Base-by-base conservation (phyloP, 2,113 vertebrate species). In the Zosterops hypoxanthus region DNA sequence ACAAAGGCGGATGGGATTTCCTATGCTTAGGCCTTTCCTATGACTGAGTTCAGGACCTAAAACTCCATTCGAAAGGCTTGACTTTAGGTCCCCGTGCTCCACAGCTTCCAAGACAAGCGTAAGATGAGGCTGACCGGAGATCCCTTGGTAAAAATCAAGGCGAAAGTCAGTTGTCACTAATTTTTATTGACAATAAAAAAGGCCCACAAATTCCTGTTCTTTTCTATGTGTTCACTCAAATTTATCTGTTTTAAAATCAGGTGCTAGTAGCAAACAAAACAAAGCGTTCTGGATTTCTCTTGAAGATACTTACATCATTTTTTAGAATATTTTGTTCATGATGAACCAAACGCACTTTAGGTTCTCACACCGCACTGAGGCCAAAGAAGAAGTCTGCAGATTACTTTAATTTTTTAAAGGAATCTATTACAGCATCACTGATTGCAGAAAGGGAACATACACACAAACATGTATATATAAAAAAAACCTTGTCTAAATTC, bases 131-230 rank as follows among this genome's bases (percentile, higher is more conserved):
- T 50, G 42, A 79, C 28, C 26, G 64, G 69, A 25, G 20, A 52
- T 42, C 14, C 61, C 6, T 53, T n/a, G 31, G 88, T 64, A 75
- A 93, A 94, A 94, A 82, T 82, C 39, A 71, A 55, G 2, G 8
- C 17, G 28, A 86, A 92, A 86, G 44, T 86, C 53, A 79, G 34
- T 86, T 86, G 69, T 75, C 80, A 53, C 81, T 77, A 60, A 53
- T 80, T 91, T 57, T 86, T 84, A 92, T 90, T 88, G 68, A 42
- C 68, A 95, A 75, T 78, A 68, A 84, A 96, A 96, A 83, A 77
- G 56, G 33, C 39, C 33, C 68, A 61, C 65, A 87, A 82, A 91
- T 86, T 66, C 31, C 55, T 25, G 22, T 39, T 52, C 20, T 65
- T 56, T 82, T 34, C 4, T 59, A 70, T 2, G 0, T 25, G 34